A percentile compares a stretch with the other conserved stretches of the same genome.
These are phyloP conservation scores for Nyctibius bracteatus DNA, from an alignment of 2,113 vertebrate species.

Conservation along the genomic window DNA sequence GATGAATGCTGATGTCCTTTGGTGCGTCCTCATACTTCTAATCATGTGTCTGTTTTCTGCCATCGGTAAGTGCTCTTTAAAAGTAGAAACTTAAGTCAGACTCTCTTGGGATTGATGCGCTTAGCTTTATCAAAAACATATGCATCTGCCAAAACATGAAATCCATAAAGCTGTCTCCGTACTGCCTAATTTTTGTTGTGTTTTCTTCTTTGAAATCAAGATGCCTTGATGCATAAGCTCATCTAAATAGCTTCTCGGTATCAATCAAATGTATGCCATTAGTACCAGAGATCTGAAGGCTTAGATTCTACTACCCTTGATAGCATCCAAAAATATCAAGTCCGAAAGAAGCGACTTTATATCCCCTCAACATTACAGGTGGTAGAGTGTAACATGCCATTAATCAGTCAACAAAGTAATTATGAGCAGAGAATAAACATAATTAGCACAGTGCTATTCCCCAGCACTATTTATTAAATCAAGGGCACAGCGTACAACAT, in stretches of 20 bases:
- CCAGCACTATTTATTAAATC: background rate
- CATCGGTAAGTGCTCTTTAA: slow-evolving; percentile 79
- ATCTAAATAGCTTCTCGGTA: background rate
- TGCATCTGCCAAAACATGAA: background rate
- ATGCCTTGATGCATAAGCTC: background rate
- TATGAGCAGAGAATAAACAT: background rate
- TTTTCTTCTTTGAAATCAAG: background rate
- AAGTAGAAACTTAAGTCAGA: background rate
- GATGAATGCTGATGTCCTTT: slow-evolving; percentile 95
- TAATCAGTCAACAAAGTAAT: background rate
- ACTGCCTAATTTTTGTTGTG: background rate
- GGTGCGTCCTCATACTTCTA: slow-evolving; percentile 95
- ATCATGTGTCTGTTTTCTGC: slow-evolving; percentile 92
- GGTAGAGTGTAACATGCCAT: background rate
- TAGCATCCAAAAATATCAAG: background rate
- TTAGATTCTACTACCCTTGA: background rate
- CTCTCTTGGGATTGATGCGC: background rate
- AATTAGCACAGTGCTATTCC: background rate
- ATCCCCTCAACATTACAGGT: background rate
- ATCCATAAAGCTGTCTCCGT: background rate
- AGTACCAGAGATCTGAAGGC: background rate
- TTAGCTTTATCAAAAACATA: background rate
- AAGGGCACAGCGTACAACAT: background rate
- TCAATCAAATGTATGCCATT: background rate
- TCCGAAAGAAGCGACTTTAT: background rate